Evolutionary conservation across 2,113 vertebrate species (phyloP).

Genomic region (Danionella cerebrum): DNA sequence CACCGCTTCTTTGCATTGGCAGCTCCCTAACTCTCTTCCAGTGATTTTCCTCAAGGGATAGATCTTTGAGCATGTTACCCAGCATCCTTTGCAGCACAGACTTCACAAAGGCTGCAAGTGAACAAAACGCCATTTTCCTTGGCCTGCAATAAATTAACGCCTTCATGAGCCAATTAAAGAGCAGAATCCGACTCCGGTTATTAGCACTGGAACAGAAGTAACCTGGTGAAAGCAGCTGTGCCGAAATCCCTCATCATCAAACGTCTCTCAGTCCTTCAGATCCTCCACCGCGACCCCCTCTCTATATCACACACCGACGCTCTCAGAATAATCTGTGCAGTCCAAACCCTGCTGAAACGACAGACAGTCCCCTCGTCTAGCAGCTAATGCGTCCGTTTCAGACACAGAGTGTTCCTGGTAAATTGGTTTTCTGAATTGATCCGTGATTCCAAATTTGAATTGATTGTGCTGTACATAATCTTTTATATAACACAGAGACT

Average conservation of each 20-base stretch:
- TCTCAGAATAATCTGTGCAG: not conserved
- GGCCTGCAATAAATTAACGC: conserved; percentile 12
- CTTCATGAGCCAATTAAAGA: conserved; percentile 31
- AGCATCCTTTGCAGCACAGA: conserved; percentile 41
- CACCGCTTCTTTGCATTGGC: conserved; percentile 50
- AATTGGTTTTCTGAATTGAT: conserved; percentile 28
- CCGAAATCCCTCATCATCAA: conserved; percentile 32
- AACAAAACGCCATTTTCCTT: conserved; percentile 8
- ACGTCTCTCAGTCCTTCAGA: not conserved
- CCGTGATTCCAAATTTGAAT: conserved; percentile 1
- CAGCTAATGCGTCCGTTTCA: not conserved
- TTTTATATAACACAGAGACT: conserved; percentile 29
- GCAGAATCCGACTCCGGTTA: conserved; percentile 24
- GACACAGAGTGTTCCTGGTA: not conserved
- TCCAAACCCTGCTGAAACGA: not conserved
- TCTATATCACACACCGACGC: not conserved
- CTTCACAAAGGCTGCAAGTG: conserved; percentile 27
- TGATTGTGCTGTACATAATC: not conserved
- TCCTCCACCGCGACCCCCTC: not conserved
- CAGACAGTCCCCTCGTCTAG: not conserved
- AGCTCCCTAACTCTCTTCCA: conserved; percentile 32
- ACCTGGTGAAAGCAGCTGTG: conserved; percentile 35
- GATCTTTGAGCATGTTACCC: conserved; percentile 43
- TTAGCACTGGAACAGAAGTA: conserved; percentile 24
- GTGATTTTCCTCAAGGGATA: conserved; percentile 40